These are phyloP conservation scores for Cyphomyrus discorhynchus DNA, from an alignment of 2,113 vertebrate species.

Conservation along the genomic window DNA sequence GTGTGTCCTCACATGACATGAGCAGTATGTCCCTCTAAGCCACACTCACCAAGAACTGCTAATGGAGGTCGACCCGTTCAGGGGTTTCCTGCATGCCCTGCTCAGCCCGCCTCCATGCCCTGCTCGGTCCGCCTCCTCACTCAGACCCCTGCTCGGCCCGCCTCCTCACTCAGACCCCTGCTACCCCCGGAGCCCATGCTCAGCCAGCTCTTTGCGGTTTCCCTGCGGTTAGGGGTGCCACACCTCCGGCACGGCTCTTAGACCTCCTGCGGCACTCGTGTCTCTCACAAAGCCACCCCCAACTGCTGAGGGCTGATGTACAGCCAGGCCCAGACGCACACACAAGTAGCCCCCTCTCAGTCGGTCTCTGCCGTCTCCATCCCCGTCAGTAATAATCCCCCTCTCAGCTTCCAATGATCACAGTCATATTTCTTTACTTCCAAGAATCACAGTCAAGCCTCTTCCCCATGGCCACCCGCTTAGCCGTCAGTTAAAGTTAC, in stretches of 20 bases:
- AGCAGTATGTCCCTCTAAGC: not conserved
- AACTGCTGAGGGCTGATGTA: not conserved
- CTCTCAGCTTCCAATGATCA: not conserved
- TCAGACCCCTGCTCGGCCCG: too few relatives aligned
- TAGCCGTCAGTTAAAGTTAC: not conserved
- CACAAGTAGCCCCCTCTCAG: not conserved
- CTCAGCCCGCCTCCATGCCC: not conserved
- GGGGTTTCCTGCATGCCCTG: not conserved
- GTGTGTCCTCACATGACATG: not conserved
- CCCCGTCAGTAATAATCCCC: not conserved
- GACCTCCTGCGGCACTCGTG: not conserved
- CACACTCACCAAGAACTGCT: not conserved
- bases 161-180: not conserved
- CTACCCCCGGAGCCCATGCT: not conserved
- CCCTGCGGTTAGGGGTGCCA: not conserved
- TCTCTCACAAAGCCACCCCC: not conserved
- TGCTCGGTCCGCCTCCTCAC: too few relatives aligned
- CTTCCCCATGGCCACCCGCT: not conserved
- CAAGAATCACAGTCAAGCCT: constrained; percentile 1
- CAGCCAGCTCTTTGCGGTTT: not conserved
- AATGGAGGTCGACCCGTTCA: not conserved
- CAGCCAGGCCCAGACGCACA: not conserved
- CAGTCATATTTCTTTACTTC: constrained; percentile 3
- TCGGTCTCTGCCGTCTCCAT: not conserved
- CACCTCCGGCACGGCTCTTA: not conserved